Base-by-base conservation (phyloP, 2,113 vertebrate species). In the Gyps fulvus region DNA sequence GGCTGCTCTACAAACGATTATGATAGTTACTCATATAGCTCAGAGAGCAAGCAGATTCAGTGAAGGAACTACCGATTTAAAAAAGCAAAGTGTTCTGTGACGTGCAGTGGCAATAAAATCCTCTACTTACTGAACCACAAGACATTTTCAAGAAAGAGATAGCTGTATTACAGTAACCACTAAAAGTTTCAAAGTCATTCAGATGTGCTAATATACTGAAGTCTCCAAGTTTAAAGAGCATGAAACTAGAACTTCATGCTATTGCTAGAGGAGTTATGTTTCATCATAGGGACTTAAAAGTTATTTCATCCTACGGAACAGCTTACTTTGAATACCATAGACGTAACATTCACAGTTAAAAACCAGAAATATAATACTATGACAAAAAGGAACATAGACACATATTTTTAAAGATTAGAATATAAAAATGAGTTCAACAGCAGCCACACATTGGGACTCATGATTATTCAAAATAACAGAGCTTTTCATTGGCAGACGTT, bases 1-100 rank as follows among this genome's bases (percentile, higher is more conserved):
- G 32, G 2, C 25, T 31, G 16, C 43, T 52, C 16, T 32, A 70
- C 20, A 66, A 76, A 13, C 3, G 3, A 15, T 3, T 11, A 5
- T 0, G 4, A 13, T 6, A 16, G 29, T 52, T 66, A 49, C 14
- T 50, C 9, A 1, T 8, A 29, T 1, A 29, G 34, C 32, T 86
- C 54, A 2, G 0, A 58, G 1, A 83, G 38, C 40, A 67, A 69
- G 11, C 1, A 57, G 66, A 70, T 10, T 19, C 83, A 71, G 15
- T 20, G 47, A 73, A 45, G 25, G 57, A 92, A 22, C 7, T n/a
- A 70, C 10, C 3, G 16, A 77, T 27, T 43, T 11, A 19, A 43
- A 90, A 19, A 29, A 47, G 6, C 2, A 4, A 34, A 52, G 11
- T 34, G 23, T 42, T 76, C 54, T 17, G 25, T 13, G 16, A 93